Base-by-base conservation (phyloP, 2,888 invertebrate genomes). In the Parnassius apollo region DNA sequence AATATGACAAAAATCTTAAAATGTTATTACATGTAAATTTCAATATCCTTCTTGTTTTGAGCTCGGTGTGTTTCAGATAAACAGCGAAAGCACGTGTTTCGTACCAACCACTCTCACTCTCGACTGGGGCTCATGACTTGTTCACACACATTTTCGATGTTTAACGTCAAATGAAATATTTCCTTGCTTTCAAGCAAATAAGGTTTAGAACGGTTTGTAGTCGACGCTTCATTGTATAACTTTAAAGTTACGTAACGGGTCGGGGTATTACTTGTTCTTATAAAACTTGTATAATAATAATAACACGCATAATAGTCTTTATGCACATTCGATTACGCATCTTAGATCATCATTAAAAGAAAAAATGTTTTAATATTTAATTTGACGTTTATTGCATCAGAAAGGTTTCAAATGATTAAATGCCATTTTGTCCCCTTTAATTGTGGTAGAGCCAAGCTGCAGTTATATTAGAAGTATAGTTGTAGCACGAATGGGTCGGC, bases 81-180 rank as follows among this genome's bases (percentile, higher is more conserved):
- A 49, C 35, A 49, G 58, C 53, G 57, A 62, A 62, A 58, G 58
- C 57, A 58, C 49, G 25, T 54, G 42, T 53, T 53, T 54, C 18
- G 49, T 44, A 42, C 22, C 22, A 42, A 62, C 57, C 53, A 57
- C 62, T 62, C 62, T 62, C 58, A 62, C 62, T 62, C 42, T 62
- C 62, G 42, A 9, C 53, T 2, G 25, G n/a, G 53, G 42, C 18
- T 13, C 53, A 44, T 18, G 57, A 53, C 62, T 62, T 49, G 62
- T 54, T 62, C 54, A 53, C 62, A 62, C 53, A 62, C 53, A 57
- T 62, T 62, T 62, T 54, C 59, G 25, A 57, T 44, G 9, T 9
- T 7, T 0, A 52, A 52, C 3, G 11, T n/a, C 9, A 11, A 25
- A 48, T 10, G 1, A 62, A 62, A 57, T 22, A 11, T 42, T 18